Evolutionary conservation across 2,888 invertebrate species (phyloP).

Genomic region (Trichogramma evanescens): DNA sequence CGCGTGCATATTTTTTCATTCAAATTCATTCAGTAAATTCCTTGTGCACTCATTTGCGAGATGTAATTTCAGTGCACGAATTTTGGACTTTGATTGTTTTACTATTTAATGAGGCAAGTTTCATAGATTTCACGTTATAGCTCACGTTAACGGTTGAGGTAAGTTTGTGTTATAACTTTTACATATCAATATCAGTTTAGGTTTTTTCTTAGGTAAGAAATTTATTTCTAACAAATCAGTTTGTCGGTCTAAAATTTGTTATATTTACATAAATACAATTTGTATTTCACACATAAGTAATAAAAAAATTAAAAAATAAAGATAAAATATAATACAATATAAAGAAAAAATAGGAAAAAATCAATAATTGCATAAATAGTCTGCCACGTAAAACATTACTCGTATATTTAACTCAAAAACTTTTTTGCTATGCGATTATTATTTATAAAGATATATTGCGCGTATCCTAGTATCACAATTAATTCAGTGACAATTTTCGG

Average conservation of each 20-base stretch:
- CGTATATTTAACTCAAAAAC: slow-evolving; percentile 18
- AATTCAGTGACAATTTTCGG: slow-evolving; percentile 37
- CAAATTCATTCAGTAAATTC: neutral
- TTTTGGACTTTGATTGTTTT: too few relatives aligned
- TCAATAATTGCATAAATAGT: slow-evolving; percentile 29
- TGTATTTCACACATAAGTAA: slow-evolving; percentile 29
- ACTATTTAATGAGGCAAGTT: slow-evolving; percentile 5
- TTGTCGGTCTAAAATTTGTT: slow-evolving; percentile 30
- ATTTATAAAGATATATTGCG: slow-evolving; percentile 26
- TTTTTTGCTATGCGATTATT: slow-evolving; percentile 30
- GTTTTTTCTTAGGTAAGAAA: slow-evolving; percentile 6
- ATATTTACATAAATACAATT: slow-evolving; percentile 36
- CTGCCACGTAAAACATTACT: slow-evolving; percentile 30
- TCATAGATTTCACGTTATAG: slow-evolving; percentile 44
- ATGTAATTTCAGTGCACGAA: too few relatives aligned
- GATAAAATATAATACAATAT: slow-evolving; percentile 24
- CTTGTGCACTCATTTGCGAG: too few relatives aligned
- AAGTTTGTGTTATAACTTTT: neutral
- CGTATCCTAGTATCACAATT: slow-evolving; percentile 44
- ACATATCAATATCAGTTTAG: slow-evolving; percentile 23
- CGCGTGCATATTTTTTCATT: slow-evolving; percentile 20
- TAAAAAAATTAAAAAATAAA: slow-evolving; percentile 20
- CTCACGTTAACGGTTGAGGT: slow-evolving; percentile 24
- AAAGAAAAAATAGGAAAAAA: slow-evolving; percentile 20
- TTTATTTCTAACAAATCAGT: slow-evolving; percentile 9